phyloP scores from a whole-genome alignment of 1,140 invertebrate genomes.

The Eriosoma lanigerum region DNA sequence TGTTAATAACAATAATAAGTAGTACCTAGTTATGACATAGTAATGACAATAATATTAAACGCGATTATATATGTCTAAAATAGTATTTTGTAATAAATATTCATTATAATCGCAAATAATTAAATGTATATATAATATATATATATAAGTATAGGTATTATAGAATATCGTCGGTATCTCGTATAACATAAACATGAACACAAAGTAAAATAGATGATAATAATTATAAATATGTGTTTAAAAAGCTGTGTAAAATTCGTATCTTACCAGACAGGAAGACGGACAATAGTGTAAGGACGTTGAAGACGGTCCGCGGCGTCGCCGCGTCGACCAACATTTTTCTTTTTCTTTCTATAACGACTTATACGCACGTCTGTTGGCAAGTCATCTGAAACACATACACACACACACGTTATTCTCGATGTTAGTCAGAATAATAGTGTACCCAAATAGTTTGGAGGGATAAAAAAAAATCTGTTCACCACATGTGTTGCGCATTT shows the following conservation, averaged over 20 bases:
- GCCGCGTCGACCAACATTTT: slow-evolving; percentile 13
- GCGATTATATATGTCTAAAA: slow-evolving; percentile 19
- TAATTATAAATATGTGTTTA: neutral
- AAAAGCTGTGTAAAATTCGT: too few species aligned
- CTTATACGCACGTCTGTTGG: slow-evolving; percentile 34
- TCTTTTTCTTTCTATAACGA: neutral
- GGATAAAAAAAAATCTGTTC: slow-evolving; percentile 17
- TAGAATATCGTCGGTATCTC: neutral
- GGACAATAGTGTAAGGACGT: neutral
- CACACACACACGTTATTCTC: neutral
- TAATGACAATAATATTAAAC: neutral
- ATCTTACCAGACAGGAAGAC: slow-evolving; percentile 20
- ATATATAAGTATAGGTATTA: neutral
- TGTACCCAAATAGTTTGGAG: slow-evolving; percentile 20
- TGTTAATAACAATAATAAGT: neutral
- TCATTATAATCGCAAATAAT: slow-evolving; percentile 13
- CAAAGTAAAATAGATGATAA: neutral
- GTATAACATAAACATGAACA: neutral
- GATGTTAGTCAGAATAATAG: too few species aligned
- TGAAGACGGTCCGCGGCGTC: neutral
- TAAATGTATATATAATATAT: neutral
- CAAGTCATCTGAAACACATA: slow-evolving; percentile 46
- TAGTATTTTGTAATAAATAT: neutral
- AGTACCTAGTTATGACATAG: neutral
- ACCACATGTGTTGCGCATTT: slow-evolving; percentile 20